Evolutionary conservation across 2,113 vertebrate species (phyloP), one percentile per base, ranked within the genome.

Genomic region (Gobiocypris rarus): DNA sequence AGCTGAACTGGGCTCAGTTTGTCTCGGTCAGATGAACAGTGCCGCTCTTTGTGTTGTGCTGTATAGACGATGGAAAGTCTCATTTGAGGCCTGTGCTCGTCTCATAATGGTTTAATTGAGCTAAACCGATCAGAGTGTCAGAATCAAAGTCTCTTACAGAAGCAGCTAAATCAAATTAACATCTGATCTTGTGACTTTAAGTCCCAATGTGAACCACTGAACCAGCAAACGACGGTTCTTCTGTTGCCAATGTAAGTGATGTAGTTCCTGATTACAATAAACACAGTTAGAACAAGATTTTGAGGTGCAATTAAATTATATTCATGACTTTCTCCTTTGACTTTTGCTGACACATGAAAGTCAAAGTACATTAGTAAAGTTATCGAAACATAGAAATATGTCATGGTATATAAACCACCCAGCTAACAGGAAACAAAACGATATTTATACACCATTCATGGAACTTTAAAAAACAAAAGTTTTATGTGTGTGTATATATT

Each of bases 81-180:
- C 28, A 52, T 48, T 15, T 24, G n/a, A 70, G 67, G 38, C 34
- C 71, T 54, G 24, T 22, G 43, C 61, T 4, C 5, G 76, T 28
- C 41, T 63, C 14, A 63, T 79, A 63, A 79, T 48, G 76, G 7
- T 79, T 65, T 45, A 79, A 79, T 65, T 65, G 56, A 63, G 77
- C n/a, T 63, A 10, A 78, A 77, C 52, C n/a, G 24, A n/a, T 22
- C 69, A 45, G 15, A 38, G 31, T 31, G 28, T 76, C 75, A 26
- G 8, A 79, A 54, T 75, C 73, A 75, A 19, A 26, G 76, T 19
- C 58, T 79, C 58, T 48, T 26, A 65, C 28, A 15, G 34, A 77
- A 59, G 6, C 52, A 56, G 54, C 19, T 41, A 9, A 59, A 77
- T 77, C 31, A 15, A 41, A 77, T 77, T 38, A 59, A 77, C 52